Evolutionary conservation across 2,888 invertebrate species (phyloP).

Genomic region (Lithosia quadra): DNA sequence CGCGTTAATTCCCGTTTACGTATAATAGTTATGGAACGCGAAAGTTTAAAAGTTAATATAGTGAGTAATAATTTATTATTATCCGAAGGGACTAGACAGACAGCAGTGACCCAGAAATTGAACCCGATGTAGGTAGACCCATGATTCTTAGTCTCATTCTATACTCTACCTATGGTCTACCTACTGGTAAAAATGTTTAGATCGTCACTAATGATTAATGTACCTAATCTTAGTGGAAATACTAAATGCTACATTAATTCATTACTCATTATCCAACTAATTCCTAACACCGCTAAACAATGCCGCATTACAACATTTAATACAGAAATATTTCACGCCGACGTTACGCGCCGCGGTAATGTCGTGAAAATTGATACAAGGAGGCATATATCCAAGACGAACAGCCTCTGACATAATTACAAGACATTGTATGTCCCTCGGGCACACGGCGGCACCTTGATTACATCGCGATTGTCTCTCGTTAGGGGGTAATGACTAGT

Average conservation of each 20-base stretch:
- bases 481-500: constrained; percentile 22
- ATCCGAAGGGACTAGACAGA: too few species aligned
- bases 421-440: constrained; percentile 49
- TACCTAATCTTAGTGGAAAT: too few species aligned
- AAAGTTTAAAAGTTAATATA: too few species aligned
- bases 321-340: constrained; percentile 17
- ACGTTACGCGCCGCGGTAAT: constrained; percentile 18
- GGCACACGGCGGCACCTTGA: constrained; percentile 46
- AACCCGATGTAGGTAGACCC: too few species aligned
- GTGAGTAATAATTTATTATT: too few species aligned
- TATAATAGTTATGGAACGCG: too few species aligned
- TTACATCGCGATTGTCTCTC: constrained; percentile 53
- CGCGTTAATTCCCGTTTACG: too few species aligned
- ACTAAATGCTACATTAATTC: background rate
- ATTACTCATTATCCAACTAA: background rate
- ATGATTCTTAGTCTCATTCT: too few species aligned
- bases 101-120: too few species aligned
- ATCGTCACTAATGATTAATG: too few species aligned
- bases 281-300: constrained; percentile 1
- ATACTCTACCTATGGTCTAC: too few species aligned
- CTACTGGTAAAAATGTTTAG: too few species aligned
- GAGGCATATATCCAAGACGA: constrained; percentile 39
- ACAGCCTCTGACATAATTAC: constrained; percentile 45
- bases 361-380: constrained; percentile 49
- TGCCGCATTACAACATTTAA: constrained; percentile 19